Conservation (phyloP, 2,797 vertebrate species). For the Hoplostethus atlanticus region DNA sequence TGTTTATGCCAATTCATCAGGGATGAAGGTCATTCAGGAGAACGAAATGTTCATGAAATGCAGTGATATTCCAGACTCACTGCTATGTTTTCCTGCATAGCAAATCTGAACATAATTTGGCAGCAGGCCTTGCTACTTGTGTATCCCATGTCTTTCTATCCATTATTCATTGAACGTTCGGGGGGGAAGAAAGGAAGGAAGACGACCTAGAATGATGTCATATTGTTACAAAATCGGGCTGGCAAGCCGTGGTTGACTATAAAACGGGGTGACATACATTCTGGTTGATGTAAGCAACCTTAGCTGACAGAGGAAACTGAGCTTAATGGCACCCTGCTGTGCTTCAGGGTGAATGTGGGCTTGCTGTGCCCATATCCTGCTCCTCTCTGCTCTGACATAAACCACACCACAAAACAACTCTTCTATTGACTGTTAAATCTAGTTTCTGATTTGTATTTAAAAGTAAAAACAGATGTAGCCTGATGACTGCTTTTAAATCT, state of each 20-base stretch:
- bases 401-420: constrained; percentile 1
- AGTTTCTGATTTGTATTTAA: not conserved
- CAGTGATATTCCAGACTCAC: not conserved
- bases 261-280: constrained; percentile 38
- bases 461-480: too few relatives aligned
- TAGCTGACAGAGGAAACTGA: constrained; percentile 70
- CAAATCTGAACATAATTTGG: too few relatives aligned
- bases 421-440: not conserved
- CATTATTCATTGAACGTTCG: not conserved
- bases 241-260: constrained; percentile 24
- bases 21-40: not conserved
- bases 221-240: constrained; percentile 35
- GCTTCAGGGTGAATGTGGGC: constrained; percentile 65
- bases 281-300: constrained; percentile 69
- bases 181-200: not conserved
- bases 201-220: not conserved
- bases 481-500: too few relatives aligned
- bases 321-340: constrained; percentile 69
- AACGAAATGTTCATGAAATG: too few relatives aligned
- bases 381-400: constrained; percentile 46
- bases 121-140: not conserved
- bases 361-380: constrained; percentile 80
- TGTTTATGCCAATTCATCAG: not conserved
- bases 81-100: too few relatives aligned
- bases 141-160: too few relatives aligned